These are phyloP conservation scores for Lophotis ruficrista DNA, from an alignment of 2,113 vertebrate genomes.

Conservation along the genomic window DNA sequence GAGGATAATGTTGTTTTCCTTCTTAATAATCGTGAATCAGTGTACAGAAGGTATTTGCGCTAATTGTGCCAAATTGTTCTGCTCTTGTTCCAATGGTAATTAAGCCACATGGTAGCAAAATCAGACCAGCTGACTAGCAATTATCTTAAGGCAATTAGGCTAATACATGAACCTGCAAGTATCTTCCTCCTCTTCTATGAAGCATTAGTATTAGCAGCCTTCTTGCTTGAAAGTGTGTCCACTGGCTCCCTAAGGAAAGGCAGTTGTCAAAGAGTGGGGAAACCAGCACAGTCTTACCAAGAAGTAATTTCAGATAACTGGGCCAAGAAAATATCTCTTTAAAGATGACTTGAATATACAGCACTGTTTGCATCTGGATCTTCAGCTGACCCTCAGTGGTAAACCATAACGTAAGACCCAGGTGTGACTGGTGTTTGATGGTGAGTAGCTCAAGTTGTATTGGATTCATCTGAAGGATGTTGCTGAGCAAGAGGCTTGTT, in stretches of 20 bases:
- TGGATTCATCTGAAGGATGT: not conserved
- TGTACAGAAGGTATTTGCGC: not conserved
- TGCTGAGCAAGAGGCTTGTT: not conserved
- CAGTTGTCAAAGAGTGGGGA: not conserved
- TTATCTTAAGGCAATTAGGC: not conserved
- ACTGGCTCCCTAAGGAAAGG: not conserved
- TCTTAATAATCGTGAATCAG: not conserved
- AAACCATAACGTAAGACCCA: not conserved
- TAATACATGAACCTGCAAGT: not conserved
- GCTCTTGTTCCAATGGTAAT: not conserved
- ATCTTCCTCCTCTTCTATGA: not conserved
- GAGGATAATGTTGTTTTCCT: not conserved
- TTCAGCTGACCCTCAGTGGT: not conserved
- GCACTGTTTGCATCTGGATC: not conserved
- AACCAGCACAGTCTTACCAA: accelerated
- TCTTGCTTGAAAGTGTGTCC: not conserved
- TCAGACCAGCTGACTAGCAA: not conserved
- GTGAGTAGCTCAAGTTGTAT: not conserved
- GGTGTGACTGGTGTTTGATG: not conserved
- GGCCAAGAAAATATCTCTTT: not conserved
- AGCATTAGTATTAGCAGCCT: not conserved
- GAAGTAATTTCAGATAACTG: not conserved
- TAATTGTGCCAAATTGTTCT: not conserved
- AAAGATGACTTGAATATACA: not conserved
- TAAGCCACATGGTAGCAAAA: not conserved